A percentile compares a stretch with the other conserved stretches of the same genome.
phyloP scores from a whole-genome alignment of 2,113 vertebrate species.

The Isichthys henryi region DNA sequence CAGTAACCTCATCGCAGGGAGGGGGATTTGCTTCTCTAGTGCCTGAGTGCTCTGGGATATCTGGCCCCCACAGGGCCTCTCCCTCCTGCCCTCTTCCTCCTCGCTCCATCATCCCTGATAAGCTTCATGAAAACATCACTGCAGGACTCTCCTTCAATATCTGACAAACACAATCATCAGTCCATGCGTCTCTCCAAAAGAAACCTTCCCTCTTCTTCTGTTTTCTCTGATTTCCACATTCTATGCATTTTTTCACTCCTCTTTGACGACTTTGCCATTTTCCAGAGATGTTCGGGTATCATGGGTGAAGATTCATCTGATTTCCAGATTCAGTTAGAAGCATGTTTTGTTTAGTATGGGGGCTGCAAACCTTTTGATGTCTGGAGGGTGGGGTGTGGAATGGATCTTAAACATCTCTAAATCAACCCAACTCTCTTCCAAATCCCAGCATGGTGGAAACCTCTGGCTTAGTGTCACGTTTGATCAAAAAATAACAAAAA shows the following conservation, averaged over 20 bases:
- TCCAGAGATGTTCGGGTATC: background rate
- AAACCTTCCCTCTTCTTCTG: background rate
- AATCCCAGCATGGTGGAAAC: background rate
- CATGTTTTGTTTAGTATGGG: background rate
- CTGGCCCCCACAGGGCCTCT: background rate
- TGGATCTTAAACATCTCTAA: background rate
- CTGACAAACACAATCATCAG: background rate
- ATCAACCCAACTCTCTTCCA: background rate
- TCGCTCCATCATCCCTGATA: background rate
- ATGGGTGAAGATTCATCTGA: background rate
- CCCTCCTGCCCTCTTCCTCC: background rate
- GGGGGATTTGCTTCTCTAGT: background rate
- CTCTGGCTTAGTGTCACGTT: background rate
- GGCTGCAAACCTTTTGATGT: background rate
- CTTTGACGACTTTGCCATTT: background rate
- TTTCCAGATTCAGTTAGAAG: too few relatives aligned
- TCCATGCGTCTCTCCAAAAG: background rate
- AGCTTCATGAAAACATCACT: background rate
- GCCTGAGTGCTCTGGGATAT: background rate
- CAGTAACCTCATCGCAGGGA: background rate
- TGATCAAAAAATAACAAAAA: background rate
- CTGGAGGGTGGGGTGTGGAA: background rate
- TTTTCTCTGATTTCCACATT: background rate
- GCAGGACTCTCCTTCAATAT: background rate
- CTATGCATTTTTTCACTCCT: background rate